A percentile compares a stretch with the other conserved stretches of the same genome.
Evolutionary conservation across 1,140 invertebrate genomes (phyloP).

Genomic region (Apis cerana): DNA sequence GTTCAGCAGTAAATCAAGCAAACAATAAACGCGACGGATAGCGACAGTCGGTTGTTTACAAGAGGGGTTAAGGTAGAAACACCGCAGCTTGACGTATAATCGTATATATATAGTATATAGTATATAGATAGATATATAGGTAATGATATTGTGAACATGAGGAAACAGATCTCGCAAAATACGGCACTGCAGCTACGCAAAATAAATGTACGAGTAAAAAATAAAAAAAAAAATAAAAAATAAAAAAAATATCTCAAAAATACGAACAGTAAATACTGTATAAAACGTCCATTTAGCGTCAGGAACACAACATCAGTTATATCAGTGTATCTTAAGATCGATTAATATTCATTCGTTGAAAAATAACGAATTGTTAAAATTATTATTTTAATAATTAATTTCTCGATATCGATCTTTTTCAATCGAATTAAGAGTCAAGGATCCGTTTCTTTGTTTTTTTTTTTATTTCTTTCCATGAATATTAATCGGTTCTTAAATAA

Average conservation of each 20-base stretch:
- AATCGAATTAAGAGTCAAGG: background rate
- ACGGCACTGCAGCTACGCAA: slow-evolving; percentile 59
- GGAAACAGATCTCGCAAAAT: slow-evolving; percentile 56
- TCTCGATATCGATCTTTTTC: background rate
- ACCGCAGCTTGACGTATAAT: slow-evolving; percentile 43
- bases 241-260: background rate
- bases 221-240: background rate
- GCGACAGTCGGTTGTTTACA: slow-evolving; percentile 45
- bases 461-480: background rate
- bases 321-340: slow-evolving; percentile 26
- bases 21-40: slow-evolving; percentile 57
- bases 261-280: slow-evolving; percentile 4
- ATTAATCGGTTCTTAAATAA: slow-evolving; percentile 11
- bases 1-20: slow-evolving; percentile 60
- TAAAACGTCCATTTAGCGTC: slow-evolving; percentile 41
- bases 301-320: slow-evolving; percentile 34
- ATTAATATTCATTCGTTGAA: slow-evolving; percentile 5
- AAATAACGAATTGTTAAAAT: background rate
- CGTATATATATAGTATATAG: slow-evolving; percentile 7
- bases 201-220: slow-evolving; percentile 15
- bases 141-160: slow-evolving; percentile 27
- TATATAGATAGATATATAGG: background rate
- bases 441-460: background rate
- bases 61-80: slow-evolving; percentile 20
- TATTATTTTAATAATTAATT: background rate